Percentiles rank a stretch among this genome's conserved stretches.
Conservation (phyloP, 2,113 vertebrate species). For the Larimichthys crocea region DNA sequence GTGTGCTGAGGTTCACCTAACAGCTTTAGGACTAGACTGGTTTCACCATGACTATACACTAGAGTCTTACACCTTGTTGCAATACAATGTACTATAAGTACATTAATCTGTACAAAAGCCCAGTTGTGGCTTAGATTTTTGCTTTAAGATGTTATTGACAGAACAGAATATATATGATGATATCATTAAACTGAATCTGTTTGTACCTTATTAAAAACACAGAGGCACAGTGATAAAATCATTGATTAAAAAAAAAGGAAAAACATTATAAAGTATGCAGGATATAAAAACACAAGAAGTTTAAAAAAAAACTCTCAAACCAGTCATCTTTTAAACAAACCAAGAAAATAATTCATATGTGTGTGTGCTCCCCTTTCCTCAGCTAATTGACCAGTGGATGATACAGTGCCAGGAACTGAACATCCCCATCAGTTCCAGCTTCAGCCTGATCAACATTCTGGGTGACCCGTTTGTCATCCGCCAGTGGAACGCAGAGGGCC, state of each 20-base stretch:
- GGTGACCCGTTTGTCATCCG: constrained; percentile 88
- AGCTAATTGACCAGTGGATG: constrained; percentile 89
- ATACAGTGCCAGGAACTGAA: constrained; percentile 82
- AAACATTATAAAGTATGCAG: background rate
- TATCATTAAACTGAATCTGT: background rate
- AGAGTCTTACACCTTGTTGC: background rate
- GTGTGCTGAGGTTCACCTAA: background rate
- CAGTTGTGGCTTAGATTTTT: background rate
- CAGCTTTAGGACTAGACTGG: background rate
- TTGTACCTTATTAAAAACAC: background rate
- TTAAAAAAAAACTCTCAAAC: background rate
- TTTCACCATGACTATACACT: background rate
- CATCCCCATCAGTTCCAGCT: constrained; percentile 87
- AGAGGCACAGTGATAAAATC: background rate
- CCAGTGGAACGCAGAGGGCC: constrained; percentile 89
- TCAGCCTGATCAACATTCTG: constrained; percentile 88
- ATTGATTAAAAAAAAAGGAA: background rate
- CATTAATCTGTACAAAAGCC: no score
- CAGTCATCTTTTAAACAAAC: constrained; percentile 1
- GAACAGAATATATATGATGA: background rate
- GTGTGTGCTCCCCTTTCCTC: constrained; percentile 6
- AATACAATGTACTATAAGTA: background rate
- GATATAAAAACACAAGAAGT: background rate
- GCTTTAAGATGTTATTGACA: background rate
- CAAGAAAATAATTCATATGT: background rate